Percentiles rank a stretch among this genome's conserved stretches.
Conservation (phyloP, 2,888 invertebrate genomes). For the Brenthis daphne region DNA sequence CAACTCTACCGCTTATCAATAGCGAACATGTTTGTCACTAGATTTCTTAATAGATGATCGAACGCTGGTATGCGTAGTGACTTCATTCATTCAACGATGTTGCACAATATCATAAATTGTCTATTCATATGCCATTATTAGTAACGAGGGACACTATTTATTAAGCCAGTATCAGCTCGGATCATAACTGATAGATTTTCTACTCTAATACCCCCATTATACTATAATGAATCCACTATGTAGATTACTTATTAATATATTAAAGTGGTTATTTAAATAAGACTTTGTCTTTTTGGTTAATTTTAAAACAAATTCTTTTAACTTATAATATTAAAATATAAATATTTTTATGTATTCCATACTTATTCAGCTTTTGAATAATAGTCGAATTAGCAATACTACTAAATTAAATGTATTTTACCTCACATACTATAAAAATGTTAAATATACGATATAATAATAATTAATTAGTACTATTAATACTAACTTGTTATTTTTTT, state of each 20-base stretch:
- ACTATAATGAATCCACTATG: constrained; percentile 4
- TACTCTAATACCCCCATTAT: constrained; percentile 15
- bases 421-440: too few relatives aligned
- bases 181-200: constrained; percentile 26
- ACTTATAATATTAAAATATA: neutral
- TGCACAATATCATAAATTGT: constrained; percentile 51
- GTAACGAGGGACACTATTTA: constrained; percentile 40
- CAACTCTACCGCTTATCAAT: constrained; percentile 34
- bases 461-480: too few relatives aligned
- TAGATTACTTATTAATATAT: constrained; percentile 3
- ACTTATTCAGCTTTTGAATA: too few relatives aligned
- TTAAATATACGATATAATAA: too few relatives aligned
- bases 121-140: constrained; percentile 54
- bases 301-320: neutral
- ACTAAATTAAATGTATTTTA: too few relatives aligned
- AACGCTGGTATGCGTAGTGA: constrained; percentile 43
- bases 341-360: too few relatives aligned
- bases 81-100: constrained; percentile 45
- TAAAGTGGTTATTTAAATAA: neutral
- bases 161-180: constrained; percentile 29
- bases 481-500: too few relatives aligned
- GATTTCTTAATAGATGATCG: constrained; percentile 41
- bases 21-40: constrained; percentile 43
- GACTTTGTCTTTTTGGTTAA: neutral
- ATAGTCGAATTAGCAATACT: too few relatives aligned